These are phyloP conservation scores for Frankliniella intonsa DNA, from an alignment of 2,888 invertebrate species.

Conservation along the genomic window DNA sequence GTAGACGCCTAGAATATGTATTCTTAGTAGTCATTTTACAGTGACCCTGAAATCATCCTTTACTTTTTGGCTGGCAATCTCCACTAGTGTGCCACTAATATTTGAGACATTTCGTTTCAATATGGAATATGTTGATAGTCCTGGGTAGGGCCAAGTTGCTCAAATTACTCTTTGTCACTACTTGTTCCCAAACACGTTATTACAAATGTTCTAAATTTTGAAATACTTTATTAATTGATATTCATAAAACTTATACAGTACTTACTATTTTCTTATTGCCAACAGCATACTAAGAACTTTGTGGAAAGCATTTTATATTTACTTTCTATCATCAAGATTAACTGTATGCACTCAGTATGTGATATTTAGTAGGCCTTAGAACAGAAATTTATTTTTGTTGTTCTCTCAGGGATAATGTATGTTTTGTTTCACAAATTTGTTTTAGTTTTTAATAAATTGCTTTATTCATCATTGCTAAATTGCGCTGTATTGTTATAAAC, in stretches of 20 bases:
- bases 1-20: too few species aligned
- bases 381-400: neutral
- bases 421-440: slow-evolving; percentile 2
- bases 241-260: neutral
- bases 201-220: too few species aligned
- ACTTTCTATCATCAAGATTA: neutral
- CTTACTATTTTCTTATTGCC: neutral
- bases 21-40: too few species aligned
- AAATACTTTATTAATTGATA: neutral
- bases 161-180: too few species aligned
- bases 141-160: too few species aligned
- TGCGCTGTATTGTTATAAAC: too few species aligned
- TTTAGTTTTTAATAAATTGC: neutral
- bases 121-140: too few species aligned
- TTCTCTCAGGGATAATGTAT: slow-evolving; percentile 18
- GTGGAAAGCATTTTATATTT: neutral
- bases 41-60: too few species aligned
- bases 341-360: neutral
- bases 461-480: neutral
- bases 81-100: too few species aligned
- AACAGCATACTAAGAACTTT: neutral
- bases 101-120: too few species aligned
- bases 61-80: too few species aligned
- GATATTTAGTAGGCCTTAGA: slow-evolving; percentile 6
- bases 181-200: too few species aligned